Evolutionary conservation across 1,140 invertebrate species (phyloP).

Genomic region (Pogonomyrmex barbatus): DNA sequence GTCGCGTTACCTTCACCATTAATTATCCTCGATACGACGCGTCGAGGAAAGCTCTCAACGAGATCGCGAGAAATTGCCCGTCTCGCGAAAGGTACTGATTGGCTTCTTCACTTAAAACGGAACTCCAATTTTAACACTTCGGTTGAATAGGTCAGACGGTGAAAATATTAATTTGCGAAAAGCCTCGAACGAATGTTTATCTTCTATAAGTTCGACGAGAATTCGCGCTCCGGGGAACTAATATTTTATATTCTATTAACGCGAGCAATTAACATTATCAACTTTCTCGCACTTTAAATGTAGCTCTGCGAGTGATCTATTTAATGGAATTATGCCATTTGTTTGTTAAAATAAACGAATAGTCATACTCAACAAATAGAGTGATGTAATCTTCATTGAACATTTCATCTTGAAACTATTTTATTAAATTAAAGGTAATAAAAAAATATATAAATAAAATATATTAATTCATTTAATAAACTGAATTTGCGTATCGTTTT

Average conservation of each 20-base stretch:
- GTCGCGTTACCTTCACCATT: slow-evolving; percentile 34
- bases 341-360: not conserved
- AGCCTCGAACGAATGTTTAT: slow-evolving; percentile 33
- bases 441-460: not conserved
- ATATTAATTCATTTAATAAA: slow-evolving; percentile 8
- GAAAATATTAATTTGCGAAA: slow-evolving; percentile 36
- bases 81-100: slow-evolving; percentile 25
- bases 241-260: slow-evolving; percentile 43
- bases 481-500: not conserved
- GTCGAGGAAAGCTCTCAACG: not conserved
- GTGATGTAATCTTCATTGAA: not conserved
- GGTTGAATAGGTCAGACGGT: not conserved
- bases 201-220: not conserved
- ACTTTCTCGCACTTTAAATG: slow-evolving; percentile 52
- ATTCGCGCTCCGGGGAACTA: not conserved
- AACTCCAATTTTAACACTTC: not conserved
- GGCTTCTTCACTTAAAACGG: slow-evolving; percentile 30
- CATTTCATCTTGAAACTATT: not conserved
- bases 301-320: not conserved
- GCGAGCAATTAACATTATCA: slow-evolving; percentile 75
- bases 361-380: not conserved
- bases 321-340: not conserved
- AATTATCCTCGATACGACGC: slow-evolving; percentile 10
- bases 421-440: not conserved
- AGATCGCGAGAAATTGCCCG: slow-evolving; percentile 6